Base-by-base conservation (phyloP, 1,140 invertebrate genomes). In the Sycophila sp. region DNA sequence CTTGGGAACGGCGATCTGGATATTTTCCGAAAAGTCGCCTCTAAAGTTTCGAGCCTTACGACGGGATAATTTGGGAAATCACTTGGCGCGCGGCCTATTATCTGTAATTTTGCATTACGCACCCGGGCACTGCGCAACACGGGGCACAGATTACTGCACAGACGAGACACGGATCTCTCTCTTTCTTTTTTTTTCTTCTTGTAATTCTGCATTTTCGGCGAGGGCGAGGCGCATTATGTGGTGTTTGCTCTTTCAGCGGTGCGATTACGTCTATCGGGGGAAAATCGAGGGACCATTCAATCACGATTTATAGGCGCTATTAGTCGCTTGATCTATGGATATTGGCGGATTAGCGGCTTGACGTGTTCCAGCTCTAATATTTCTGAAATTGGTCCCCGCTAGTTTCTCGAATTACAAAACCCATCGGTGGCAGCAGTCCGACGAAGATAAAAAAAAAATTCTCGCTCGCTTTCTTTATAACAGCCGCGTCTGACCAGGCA, bases 41-140 rank as follows among this genome's bases (percentile, higher is more conserved):
- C n/a, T 2, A 3, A 2, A 26, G n/a, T 7, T 17, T 1, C 56
- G 17, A 17, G 17, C 32, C 4, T 2, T 1, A 15, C 1, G n/a
- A 4, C 0, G 1, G 17, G 22, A 62, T 19, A 62, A 62, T 62
- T 63, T 28, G 19, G 28, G 19, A 36, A 63, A 63, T 49, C 42
- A 32, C 11, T 49, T 49, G 26, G 42, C n/a, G 45, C 30, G 30
- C 30, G 26, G 11, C 28, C 13, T 65, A 65, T 65, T 53, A 65
- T 65, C 40, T 65, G 62, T 53, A 65, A 53, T 53, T 65, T 65
- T 53, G 11, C 45, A 65, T 51, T n/a, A n/a, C n/a, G n/a, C n/a
- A 28, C 19, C 13, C 62, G 11, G 28, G 2, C 24, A 17, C 10
- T 49, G 22, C 22, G 47, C 47, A 38, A 65, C 15, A 28, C 7